phyloP scores from a whole-genome alignment of 2,888 invertebrate species.

The Helleia helle region DNA sequence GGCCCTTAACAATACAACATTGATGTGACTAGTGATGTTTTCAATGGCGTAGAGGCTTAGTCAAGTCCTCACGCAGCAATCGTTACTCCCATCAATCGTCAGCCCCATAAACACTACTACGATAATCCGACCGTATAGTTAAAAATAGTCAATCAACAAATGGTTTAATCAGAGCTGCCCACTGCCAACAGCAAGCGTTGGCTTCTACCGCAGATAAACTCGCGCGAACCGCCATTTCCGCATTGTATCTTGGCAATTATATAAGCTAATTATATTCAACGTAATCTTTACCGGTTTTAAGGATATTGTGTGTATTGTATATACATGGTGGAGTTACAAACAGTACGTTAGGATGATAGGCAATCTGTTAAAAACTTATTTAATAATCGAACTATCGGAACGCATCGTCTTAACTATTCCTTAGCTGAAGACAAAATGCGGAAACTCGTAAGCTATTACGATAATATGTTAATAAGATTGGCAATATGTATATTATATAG shows the following conservation, averaged over 20 bases:
- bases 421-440: no score
- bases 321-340: no score
- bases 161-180: background rate
- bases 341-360: no score
- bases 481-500: no score
- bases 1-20: no score
- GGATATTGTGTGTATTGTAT: background rate
- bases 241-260: background rate
- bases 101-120: background rate
- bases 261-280: background rate
- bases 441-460: no score
- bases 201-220: background rate
- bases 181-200: background rate
- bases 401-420: no score
- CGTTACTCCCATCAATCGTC: background rate
- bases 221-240: background rate
- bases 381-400: no score
- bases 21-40: background rate
- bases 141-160: constrained; percentile 7
- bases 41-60: background rate
- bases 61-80: background rate
- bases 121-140: background rate
- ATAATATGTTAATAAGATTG: no score
- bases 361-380: no score
- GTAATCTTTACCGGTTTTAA: background rate